Conservation (phyloP, 2,113 vertebrate species). For the Vicugna pacos region DNA sequence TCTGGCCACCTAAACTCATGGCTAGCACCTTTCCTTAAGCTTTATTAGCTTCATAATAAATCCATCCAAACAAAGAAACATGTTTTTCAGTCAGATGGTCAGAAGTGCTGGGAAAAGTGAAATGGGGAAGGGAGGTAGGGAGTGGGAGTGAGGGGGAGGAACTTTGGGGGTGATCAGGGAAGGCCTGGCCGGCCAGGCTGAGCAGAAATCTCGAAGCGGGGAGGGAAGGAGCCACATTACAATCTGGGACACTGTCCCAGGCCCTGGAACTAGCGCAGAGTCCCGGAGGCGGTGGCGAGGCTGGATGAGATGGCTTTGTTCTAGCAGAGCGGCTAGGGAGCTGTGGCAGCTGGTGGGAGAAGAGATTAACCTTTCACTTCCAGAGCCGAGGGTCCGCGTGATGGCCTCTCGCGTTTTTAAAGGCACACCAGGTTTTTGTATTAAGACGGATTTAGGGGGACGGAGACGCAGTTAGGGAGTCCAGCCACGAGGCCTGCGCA, state of each 20-base stretch:
- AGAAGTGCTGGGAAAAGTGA: neutral
- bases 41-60: conserved; percentile 25
- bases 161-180: neutral
- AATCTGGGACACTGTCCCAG: conserved; percentile 10
- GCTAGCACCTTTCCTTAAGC: neutral
- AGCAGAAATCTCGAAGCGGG: neutral
- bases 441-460: neutral
- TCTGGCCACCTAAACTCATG: neutral
- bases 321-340: neutral
- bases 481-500: neutral
- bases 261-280: neutral
- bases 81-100: neutral
- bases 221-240: neutral
- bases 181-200: neutral
- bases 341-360: neutral
- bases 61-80: neutral
- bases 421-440: neutral
- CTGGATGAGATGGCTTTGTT: conserved; percentile 42
- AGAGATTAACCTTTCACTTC: neutral
- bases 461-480: neutral
- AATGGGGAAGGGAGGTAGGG: neutral
- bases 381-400: neutral
- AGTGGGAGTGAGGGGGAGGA: neutral
- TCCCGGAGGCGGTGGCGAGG: neutral
- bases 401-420: neutral